Base-by-base conservation (phyloP, 2,113 vertebrate species). In the Felis catus region DNA sequence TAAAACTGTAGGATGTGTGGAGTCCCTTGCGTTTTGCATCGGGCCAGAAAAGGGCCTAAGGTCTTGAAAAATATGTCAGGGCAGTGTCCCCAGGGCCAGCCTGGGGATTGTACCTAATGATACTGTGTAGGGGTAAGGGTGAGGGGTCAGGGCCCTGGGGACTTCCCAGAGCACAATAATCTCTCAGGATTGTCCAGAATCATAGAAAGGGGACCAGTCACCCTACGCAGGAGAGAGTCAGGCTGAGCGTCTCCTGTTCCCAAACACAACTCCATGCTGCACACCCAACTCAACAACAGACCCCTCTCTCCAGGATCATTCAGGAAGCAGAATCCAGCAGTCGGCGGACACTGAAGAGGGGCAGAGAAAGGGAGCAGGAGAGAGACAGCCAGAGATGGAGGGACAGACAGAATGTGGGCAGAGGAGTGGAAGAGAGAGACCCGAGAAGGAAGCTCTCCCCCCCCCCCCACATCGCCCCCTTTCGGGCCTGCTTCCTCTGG, bases 341-440 rank as follows among this genome's bases (percentile, higher is more conserved):
- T 89, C 71, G 39, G 65, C 3, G 27, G 79, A 86, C 55, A 19
- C 80, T 97, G 93, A 27, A 31, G 41, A 86, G 27, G 65, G 45
- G 55, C 39, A 41, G 25, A 39, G 93, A 21, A 63, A 45, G 9
- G 29, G 39, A 74, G 89, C 11, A 9, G 19, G 74, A 45, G 14
- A 80, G 53, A 63, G 73, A n/a, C 0, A 29, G 36, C 13, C 58
- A n/a, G 27, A 66, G 48, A 18, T 19, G 7, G n/a, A 19, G 61
- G 33, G 61, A n/a, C 23, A 29, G 25, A 36, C 0, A 7, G 51
- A 53, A 58, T 1, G 18, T 1, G 39, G 74, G n/a, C 25, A 83
- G 14, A 18, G 27, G n/a, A 48, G 39, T 39, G 25, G 53, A 48
- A 70, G 11, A 74, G 36, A 58, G 39, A 51, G 39, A 18, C 63